Conservation (phyloP, 2,113 vertebrate species). For the Protobothrops mucrosquamatus region DNA sequence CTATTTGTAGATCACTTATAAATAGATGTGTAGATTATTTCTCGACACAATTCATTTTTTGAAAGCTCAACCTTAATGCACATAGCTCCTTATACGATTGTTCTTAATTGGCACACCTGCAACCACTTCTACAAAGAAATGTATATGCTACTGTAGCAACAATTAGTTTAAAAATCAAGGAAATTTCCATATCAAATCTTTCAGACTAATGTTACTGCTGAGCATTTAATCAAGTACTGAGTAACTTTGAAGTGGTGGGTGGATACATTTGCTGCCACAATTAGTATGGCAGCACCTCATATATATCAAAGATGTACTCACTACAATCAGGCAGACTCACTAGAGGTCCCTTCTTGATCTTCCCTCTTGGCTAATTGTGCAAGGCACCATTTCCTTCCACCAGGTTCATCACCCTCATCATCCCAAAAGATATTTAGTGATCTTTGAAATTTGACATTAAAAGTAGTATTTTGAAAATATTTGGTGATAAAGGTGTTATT, state of each 20-base stretch:
- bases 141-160: slow-evolving; percentile 27
- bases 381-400: neutral
- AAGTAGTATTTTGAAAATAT: slow-evolving; percentile 18
- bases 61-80: neutral
- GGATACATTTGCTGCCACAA: slow-evolving; percentile 33
- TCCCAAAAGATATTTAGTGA: neutral
- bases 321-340: slow-evolving; percentile 5
- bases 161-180: slow-evolving; percentile 36
- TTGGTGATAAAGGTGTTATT: slow-evolving; percentile 5
- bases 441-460: slow-evolving; percentile 37
- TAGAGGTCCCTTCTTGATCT: slow-evolving; percentile 21
- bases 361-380: slow-evolving; percentile 27
- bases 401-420: neutral
- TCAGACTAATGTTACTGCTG: slow-evolving; percentile 18
- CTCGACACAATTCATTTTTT: neutral
- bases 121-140: slow-evolving; percentile 29
- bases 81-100: slow-evolving; percentile 13
- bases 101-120: slow-evolving; percentile 4
- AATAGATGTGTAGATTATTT: neutral
- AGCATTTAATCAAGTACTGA: slow-evolving; percentile 33
- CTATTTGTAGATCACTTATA: neutral
- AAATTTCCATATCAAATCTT: slow-evolving; percentile 18
- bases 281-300: slow-evolving; percentile 38
- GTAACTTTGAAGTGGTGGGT: slow-evolving; percentile 6
- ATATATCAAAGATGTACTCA: slow-evolving; percentile 18